Percentiles rank a stretch among this genome's conserved stretches.
These are phyloP conservation scores for Acanthosepion esculentum DNA, from an alignment of 2,888 invertebrate genomes.

Conservation along the genomic window DNA sequence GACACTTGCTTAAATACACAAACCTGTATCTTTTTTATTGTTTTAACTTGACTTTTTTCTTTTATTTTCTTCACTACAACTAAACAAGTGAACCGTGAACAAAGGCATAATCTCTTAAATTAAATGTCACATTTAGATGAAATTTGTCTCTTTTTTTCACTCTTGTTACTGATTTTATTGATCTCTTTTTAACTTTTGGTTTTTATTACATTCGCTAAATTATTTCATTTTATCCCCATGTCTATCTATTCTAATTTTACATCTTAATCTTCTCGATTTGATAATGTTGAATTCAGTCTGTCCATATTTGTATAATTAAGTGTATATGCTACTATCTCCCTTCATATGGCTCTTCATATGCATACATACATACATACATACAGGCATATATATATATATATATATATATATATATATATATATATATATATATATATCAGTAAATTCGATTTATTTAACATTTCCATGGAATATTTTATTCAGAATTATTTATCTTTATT, in stretches of 20 bases:
- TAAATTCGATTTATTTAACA: too few relatives aligned
- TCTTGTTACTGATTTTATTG: neutral
- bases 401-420: neutral
- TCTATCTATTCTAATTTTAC: neutral
- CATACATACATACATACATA: neutral
- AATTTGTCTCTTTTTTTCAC: neutral
- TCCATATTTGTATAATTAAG: neutral
- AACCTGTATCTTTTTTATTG: neutral
- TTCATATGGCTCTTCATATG: neutral
- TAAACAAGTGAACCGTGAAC: neutral
- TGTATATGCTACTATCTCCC: neutral
- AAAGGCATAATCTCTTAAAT: neutral
- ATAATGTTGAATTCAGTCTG: neutral
- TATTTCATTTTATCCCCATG: too few relatives aligned
- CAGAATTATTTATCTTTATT: too few relatives aligned
- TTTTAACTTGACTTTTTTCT: neutral
- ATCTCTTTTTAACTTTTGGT: neutral
- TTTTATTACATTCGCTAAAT: neutral
- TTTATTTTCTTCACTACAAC: neutral
- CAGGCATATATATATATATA: neutral
- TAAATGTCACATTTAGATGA: neutral
- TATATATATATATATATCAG: neutral
- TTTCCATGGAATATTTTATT: too few relatives aligned
- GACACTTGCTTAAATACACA: neutral
- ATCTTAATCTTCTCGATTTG: neutral